phyloP scores from a whole-genome alignment of 2,888 invertebrate genomes.

The Eupeodes luniger region DNA sequence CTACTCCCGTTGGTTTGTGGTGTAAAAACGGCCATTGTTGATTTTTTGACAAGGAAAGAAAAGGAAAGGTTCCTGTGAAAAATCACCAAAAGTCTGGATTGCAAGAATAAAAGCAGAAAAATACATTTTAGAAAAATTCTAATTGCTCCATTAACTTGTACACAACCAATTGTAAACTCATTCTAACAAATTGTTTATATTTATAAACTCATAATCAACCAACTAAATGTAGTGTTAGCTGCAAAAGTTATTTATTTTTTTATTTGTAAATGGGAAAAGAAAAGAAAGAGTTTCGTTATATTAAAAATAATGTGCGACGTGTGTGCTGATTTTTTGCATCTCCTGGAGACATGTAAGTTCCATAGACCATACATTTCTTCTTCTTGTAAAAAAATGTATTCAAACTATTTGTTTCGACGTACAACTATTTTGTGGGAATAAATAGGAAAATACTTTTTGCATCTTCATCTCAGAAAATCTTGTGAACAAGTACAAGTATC shows the following conservation, averaged over 20 bases:
- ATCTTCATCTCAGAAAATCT: neutral
- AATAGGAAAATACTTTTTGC: neutral
- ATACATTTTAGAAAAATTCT: slow-evolving; percentile 64
- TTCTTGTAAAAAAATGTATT: neutral
- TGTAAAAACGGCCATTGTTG: slow-evolving; percentile 77
- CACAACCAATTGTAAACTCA: slow-evolving; percentile 44
- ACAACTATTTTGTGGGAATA: neutral
- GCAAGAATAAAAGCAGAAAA: slow-evolving; percentile 62
- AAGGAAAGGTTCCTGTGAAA: slow-evolving; percentile 75
- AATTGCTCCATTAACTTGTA: slow-evolving; percentile 42
- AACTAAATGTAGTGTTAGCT: slow-evolving; percentile 68
- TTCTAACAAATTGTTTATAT: slow-evolving; percentile 55
- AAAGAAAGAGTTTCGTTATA: slow-evolving; percentile 61
- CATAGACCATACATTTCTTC: slow-evolving; percentile 57
- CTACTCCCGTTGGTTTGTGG: slow-evolving; percentile 61
- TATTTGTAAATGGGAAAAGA: slow-evolving; percentile 74
- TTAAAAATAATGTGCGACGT: slow-evolving; percentile 93
- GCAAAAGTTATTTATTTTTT: slow-evolving; percentile 56
- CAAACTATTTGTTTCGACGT: neutral
- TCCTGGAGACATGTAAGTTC: slow-evolving; percentile 92
- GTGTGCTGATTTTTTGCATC: slow-evolving; percentile 96
- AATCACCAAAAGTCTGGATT: slow-evolving; percentile 74
- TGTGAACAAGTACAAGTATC: neutral
- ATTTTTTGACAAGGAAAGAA: slow-evolving; percentile 77
- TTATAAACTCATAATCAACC: slow-evolving; percentile 42